Base-by-base conservation (phyloP, 1,140 invertebrate genomes). In the Drosophila azteca region DNA sequence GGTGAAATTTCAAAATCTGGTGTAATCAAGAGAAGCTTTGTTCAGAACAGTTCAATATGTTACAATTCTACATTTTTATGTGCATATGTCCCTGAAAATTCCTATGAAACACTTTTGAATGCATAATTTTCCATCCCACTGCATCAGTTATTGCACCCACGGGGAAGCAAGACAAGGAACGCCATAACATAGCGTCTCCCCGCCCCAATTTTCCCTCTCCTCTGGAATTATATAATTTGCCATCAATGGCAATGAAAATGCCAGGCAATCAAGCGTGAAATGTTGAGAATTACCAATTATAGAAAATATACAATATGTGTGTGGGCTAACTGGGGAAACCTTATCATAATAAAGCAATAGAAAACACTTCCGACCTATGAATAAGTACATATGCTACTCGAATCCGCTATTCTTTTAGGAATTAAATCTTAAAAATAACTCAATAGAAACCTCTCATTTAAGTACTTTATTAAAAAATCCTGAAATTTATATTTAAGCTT, bases 181-280 rank as follows among this genome's bases (percentile, higher is more conserved):
- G 24, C 52, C 39, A 11, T n/a, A 39, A n/a, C 17, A 20, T 20
- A 20, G n/a, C 17, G 26, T 51, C 43, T 45, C 44, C 29, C 29
- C 35, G 11, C 49, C 31, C 52, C 20, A n/a, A 48, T 39, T 13
- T 31, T 13, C 22, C 31, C 5, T 4, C 5, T 4, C 50, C 22
- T 24, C 17, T 46, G 22, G 15, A 29, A 24, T 63, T 63, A 64
- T 73, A 55, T 58, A 57, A 74, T 52, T 41, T 35, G 46, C 51
- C 62, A 60, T 45, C 46, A 58, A 71, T 41, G 61, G 49, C 52
- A 74, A 74, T 65, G 52, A 73, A 52, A 74, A 68, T 72, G 50
- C 44, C 48, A 51, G 51, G 82, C 82, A 85, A 87, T 87, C 74
- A 70, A 72, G 65, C 82, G 63, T 81, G 46, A 65, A 85, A 79